phyloP scores from a whole-genome alignment of 2,113 vertebrate genomes.

The Notiomystis cincta region DNA sequence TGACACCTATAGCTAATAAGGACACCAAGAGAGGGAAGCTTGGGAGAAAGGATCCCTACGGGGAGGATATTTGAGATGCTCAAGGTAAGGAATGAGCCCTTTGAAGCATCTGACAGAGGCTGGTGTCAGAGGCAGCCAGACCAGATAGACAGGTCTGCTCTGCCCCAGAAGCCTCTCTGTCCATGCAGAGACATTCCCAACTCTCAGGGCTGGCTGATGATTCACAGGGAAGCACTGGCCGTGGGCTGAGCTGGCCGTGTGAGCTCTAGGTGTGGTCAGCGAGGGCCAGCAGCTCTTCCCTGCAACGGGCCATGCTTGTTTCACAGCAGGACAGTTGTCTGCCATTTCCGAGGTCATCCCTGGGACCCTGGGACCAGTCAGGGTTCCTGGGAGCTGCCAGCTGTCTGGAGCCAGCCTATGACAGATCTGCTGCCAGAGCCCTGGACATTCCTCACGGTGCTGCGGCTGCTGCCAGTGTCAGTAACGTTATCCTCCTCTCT shows the following conservation, averaged over 20 bases:
- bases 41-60: not conserved
- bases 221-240: not conserved
- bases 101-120: not conserved
- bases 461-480: not conserved
- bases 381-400: not conserved
- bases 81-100: not conserved
- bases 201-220: not conserved
- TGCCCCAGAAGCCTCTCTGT: not conserved
- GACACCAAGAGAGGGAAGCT: not conserved
- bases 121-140: not conserved
- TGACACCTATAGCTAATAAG: not conserved
- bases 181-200: not conserved
- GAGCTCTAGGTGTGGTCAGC: not conserved
- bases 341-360: not conserved
- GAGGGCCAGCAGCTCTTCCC: not conserved
- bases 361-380: not conserved
- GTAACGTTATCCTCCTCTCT: fast-evolving
- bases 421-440: not conserved
- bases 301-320: fast-evolving
- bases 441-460: not conserved
- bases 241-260: not conserved
- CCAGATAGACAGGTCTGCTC: not conserved
- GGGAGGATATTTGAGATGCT: conserved; percentile 35
- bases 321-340: not conserved
- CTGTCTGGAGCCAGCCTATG: fast-evolving